Conservation (phyloP, 1,140 invertebrate species). For the Cydia amplana region DNA sequence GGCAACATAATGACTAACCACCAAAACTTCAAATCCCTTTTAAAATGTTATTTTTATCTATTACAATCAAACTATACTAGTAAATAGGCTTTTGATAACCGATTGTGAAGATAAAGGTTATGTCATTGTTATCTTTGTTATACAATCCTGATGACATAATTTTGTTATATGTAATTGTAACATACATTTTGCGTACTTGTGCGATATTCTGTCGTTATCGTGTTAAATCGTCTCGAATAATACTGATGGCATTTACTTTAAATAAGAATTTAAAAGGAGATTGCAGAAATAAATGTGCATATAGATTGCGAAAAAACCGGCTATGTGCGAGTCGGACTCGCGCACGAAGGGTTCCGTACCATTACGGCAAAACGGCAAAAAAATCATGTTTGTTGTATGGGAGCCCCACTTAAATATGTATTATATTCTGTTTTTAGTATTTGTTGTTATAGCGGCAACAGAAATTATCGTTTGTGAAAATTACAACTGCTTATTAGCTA, state of each 20-base stretch:
- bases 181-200: neutral
- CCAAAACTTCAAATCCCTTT: neutral
- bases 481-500: too few relatives aligned
- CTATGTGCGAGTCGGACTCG: too few relatives aligned
- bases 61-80: neutral
- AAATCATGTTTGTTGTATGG: too few relatives aligned
- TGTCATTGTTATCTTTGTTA: neutral
- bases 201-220: neutral
- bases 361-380: too few relatives aligned
- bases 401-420: too few relatives aligned
- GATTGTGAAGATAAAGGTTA: neutral
- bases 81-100: neutral
- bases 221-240: neutral
- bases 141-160: neutral
- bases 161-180: neutral
- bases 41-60: conserved; percentile 4
- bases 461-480: too few relatives aligned
- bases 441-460: too few relatives aligned
- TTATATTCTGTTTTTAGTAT: too few relatives aligned
- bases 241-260: neutral
- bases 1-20: neutral
- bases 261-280: too few relatives aligned
- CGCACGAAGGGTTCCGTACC: too few relatives aligned
- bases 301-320: too few relatives aligned
- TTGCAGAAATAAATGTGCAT: too few relatives aligned